phyloP scores from a whole-genome alignment of 2,797 vertebrate genomes.

The Cyprinodon diabolis region DNA sequence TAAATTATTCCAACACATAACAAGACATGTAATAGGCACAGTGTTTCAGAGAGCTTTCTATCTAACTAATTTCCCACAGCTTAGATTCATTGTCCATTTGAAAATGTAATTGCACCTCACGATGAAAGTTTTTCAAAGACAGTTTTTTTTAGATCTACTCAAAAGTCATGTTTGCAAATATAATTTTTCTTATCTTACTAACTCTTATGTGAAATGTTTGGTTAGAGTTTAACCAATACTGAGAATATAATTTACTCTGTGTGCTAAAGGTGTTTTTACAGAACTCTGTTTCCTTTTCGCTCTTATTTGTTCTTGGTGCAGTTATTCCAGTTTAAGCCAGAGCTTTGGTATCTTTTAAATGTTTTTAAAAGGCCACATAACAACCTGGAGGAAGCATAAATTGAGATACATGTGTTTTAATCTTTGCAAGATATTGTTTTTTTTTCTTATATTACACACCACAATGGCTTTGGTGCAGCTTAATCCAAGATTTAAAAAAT shows the following conservation, averaged over 20 bases:
- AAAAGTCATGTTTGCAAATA: background rate
- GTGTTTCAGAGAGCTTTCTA: no score
- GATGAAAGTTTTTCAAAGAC: no score
- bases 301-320: slow-evolving; percentile 67
- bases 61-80: no score
- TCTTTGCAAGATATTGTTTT: background rate
- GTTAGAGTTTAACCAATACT: slow-evolving; percentile 55
- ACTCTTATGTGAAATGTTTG: slow-evolving; percentile 16
- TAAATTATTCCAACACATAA: no score
- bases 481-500: no score
- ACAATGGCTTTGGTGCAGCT: slow-evolving; percentile 19
- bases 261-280: slow-evolving; percentile 63
- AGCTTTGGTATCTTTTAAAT: slow-evolving; percentile 41
- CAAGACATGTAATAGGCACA: no score
- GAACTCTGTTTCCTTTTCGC: slow-evolving; percentile 28
- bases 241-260: slow-evolving; percentile 53
- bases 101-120: no score
- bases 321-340: slow-evolving; percentile 63
- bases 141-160: background rate
- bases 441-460: slow-evolving; percentile 20
- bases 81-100: no score
- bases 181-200: background rate
- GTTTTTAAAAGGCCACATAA: slow-evolving; percentile 12
- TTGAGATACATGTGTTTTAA: slow-evolving; percentile 8
- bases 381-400: slow-evolving; percentile 33